Base-by-base conservation (phyloP, 2,888 invertebrate species). In the Cheilosia variabilis region DNA sequence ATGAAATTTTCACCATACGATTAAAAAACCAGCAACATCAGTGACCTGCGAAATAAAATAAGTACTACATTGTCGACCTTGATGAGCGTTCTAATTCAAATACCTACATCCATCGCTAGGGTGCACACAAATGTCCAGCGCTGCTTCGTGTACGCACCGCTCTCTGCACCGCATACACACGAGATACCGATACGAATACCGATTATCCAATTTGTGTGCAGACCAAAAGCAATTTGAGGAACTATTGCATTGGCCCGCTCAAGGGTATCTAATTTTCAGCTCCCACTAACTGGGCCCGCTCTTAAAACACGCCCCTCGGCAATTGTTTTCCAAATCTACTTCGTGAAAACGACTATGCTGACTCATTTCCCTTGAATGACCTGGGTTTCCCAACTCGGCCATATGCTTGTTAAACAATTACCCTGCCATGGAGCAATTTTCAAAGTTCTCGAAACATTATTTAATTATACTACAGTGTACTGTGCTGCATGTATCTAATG, bases 401-500 rank as follows among this genome's bases (percentile, higher is more conserved):
- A 19, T 13, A 55, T 17, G 68, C 78, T 78, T 79, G 80, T 80
- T 69, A 79, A 63, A 73, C 60, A 73, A 78, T 78, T 73, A 83
- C 66, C 41, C 24, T 78, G 72, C 73, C 79, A 58, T 24, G 13
- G 37, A 50, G 58, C 63, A 68, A 68, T 66, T 76, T 60, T 37
- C 17, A 47, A 73, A 71, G 55, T 53, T 52, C 57, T 45, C 83
- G 47, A 27, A 69, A 45, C 63, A n/a, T 57, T 75, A 62, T 80
- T 57, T 80, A 80, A 81, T 86, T 81, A 57, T 71, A 52, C n/a
- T 31, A 4, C 47, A 7, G 13, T 17, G 24, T 69, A 75, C 47
- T 47, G 34, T 52, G 71, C 66, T 72, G 71, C 76, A 65, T 81
- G 81, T 68, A 81, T 71, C 81, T 86, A 86, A 86, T 81, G 86